Percentiles rank a stretch among this genome's conserved stretches.
Conservation (phyloP, 2,797 vertebrate species). For the Loriculus beryllinus region DNA sequence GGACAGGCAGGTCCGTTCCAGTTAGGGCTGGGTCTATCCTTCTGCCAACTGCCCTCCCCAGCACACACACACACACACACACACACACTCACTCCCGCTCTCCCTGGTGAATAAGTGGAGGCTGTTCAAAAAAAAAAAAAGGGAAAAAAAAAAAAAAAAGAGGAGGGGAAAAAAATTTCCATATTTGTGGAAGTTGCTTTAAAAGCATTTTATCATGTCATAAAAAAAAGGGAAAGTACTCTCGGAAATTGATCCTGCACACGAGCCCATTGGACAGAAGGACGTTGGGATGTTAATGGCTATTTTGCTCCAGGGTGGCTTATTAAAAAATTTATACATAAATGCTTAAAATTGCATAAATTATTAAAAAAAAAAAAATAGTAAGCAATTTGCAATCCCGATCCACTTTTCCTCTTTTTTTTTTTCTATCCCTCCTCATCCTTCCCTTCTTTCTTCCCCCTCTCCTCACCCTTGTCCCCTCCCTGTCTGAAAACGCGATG, state of each 20-base stretch:
- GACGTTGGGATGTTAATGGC: conserved; percentile 99
- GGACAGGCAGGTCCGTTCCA: conserved; percentile 95
- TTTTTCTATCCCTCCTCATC: neutral
- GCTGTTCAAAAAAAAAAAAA: conserved; percentile 70
- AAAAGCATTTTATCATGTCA: conserved; percentile 99
- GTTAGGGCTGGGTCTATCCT: conserved; percentile 92
- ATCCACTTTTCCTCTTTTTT: conserved; percentile 62
- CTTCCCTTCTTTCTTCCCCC: conserved; percentile 18
- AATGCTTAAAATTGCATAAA: conserved; percentile 99
- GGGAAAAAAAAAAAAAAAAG: conserved; percentile 15
- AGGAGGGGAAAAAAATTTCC: conserved; percentile 78
- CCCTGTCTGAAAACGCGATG: conserved; percentile 14
- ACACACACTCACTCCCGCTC: neutral
- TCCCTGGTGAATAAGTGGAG: conserved; percentile 89
- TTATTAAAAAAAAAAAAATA: conserved; percentile 97
- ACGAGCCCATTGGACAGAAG: conserved; percentile 99
- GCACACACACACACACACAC: neutral
- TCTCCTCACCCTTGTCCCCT: neutral
- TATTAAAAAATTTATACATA: conserved; percentile 99
- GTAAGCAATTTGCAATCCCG: conserved; percentile 91
- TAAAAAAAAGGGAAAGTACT: conserved; percentile 90
- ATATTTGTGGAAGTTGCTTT: conserved; percentile 99
- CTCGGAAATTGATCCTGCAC: conserved; percentile 97
- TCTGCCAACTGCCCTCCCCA: conserved; percentile 74
- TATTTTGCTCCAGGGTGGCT: conserved; percentile 99